Base-by-base conservation (phyloP, 2,797 vertebrate species). In the Cirrhinus mrigala region DNA sequence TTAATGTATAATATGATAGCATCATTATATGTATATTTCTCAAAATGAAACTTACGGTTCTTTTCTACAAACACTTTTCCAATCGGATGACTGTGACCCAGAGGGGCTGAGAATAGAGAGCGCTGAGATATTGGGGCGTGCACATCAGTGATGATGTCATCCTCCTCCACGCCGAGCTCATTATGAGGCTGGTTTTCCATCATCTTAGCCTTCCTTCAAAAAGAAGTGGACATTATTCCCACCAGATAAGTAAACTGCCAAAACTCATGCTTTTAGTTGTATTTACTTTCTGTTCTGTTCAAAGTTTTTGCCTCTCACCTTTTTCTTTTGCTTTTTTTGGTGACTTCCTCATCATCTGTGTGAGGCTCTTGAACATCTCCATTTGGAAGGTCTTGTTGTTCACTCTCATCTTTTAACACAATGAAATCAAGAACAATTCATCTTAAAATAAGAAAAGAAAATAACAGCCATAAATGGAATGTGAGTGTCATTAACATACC, bases 21-120 rank as follows among this genome's bases (percentile, higher is more conserved):
- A 58, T 16, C 12, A 64, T 15, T 64, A 64, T 6, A 64, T 64
- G 14, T 14, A 64, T 29, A 24, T 5, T 29, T 78, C 6, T 73
- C 12, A 50, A 14, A 6, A 70, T 12, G 15, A 56, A 75, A 95
- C 97, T 96, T 91, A 97, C 96, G 87, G 87, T 92, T 96, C 92
- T 95, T 96, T 90, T 97, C 97, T 83, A 97, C 94, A 85, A 97
- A 97, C 24, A 97, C 93, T 90, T 96, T 97, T 89, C 94, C 92
- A 16, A 97, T 94, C 37, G 96, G 96, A 88, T 97, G 96, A 92
- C 95, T 97, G 78, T 93, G 86, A 46, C 94, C 93, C 15, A 90
- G 91, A 44, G 97, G 95, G 20, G 94, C 93, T 4, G 95, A 94
- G 91, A 97, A 96, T 70, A 97, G 89, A 79, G 96, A 95, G 75